Base-by-base conservation (phyloP, 92 coral and sea anemone species). In the Pocillopora grandis region DNA sequence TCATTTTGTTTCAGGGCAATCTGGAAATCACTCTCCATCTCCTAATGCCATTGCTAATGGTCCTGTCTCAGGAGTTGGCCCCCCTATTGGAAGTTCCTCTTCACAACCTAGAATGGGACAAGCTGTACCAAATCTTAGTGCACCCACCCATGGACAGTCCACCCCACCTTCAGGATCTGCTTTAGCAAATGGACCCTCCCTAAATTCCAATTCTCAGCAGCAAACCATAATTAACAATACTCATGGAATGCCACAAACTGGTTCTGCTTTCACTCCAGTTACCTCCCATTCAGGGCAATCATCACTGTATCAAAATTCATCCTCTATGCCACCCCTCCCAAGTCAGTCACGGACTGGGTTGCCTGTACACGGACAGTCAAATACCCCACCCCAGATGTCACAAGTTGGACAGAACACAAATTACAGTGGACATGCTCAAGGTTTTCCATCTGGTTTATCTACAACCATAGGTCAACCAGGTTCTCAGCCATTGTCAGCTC, bases 401-500 rank as follows among this genome's bases (percentile, higher is more conserved):
- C 78, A 82, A 33, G 19, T 56, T 80, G 84, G 84, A 9, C 85
- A 80, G 62, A 14, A 74, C 18, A 62, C 80, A 1, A 67, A 57
- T 57, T 80, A 80, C 76, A 15, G 66, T 9, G 86, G 86, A 23
- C 80, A 83, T 58, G 42, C 71, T 58, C 78, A 71, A 72, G 79
- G 72, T 13, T 52, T 74, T 6, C 80, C 88, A 12, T 73, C 90
- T 62, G 90, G 90, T 77, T 67, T 81, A 64, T 84, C 85, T 49
- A 72, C 92, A 21, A 78, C 88, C 35, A 79, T 91, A 72, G 88
- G 84, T 10, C 89, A 95, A 64, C 85, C 88, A 20, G 79, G 58
- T 36, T 89, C 94, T 1, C 93, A 92, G 61, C 85, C 89, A 21
- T 71, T 93, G 66, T 96, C 98, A 33, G 99, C 99, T 78, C 77